phyloP scores from a whole-genome alignment of 23 tunicate species.

The Halocynthia aurantium region DNA sequence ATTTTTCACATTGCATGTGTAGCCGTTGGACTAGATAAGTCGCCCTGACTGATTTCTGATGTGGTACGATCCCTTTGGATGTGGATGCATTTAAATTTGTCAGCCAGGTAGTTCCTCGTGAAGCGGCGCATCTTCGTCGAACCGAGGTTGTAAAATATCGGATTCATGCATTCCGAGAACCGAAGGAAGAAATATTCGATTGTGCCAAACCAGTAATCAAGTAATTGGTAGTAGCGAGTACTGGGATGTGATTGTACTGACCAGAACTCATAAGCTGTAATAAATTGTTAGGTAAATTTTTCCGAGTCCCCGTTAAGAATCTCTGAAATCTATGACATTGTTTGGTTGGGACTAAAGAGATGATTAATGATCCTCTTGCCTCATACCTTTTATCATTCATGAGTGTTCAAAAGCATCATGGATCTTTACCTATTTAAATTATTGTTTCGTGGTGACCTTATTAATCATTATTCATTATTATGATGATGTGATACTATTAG shows the following conservation, averaged over 20 bases:
- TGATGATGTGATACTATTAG: too few species aligned
- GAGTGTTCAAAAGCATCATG: background rate
- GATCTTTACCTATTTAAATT: background rate
- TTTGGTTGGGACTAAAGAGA: too few species aligned
- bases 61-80: background rate
- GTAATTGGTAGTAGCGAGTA: slow-evolving; percentile 12
- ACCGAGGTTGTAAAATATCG: slow-evolving; percentile 83
- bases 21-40: background rate
- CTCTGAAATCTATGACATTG: too few species aligned
- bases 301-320: too few species aligned
- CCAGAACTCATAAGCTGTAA: slow-evolving; percentile 66
- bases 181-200: slow-evolving; percentile 69
- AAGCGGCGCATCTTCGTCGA: slow-evolving; percentile 56
- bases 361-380: too few species aligned
- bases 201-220: slow-evolving; percentile 84
- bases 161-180: slow-evolving; percentile 82
- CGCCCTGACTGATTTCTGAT: background rate
- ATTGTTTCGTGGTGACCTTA: background rate
- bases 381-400: too few species aligned
- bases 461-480: too few species aligned
- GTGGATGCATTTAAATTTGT: background rate
- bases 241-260: slow-evolving; percentile 29
- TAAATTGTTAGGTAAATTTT: background rate
- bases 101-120: slow-evolving; percentile 32
- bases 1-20: background rate